Evolutionary conservation across 2,888 invertebrate genomes (phyloP).

Genomic region (Adelphocoris suturalis): DNA sequence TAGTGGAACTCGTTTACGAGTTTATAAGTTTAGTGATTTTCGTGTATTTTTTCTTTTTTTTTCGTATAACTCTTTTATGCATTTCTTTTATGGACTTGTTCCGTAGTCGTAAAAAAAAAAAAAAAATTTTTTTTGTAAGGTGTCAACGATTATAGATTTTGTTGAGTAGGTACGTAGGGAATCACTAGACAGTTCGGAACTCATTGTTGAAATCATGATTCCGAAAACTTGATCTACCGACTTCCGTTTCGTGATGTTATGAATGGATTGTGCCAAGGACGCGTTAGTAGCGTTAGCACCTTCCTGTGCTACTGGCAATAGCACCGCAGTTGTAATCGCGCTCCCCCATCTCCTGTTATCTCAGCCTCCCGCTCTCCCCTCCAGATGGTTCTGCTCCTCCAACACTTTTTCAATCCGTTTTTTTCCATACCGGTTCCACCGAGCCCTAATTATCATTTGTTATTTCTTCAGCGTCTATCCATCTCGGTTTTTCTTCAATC

Average conservation of each 20-base stretch:
- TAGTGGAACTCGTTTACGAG: no score
- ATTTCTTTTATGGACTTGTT: no score
- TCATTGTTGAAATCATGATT: no score
- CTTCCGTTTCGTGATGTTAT: not conserved
- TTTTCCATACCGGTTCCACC: constrained; percentile 29
- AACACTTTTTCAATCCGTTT: constrained; percentile 39
- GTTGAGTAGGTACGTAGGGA: no score
- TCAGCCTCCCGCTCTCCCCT: constrained; percentile 18
- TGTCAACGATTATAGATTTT: no score
- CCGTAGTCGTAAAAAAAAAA: no score
- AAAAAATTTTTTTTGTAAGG: no score
- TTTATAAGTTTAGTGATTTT: no score
- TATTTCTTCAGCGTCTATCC: constrained; percentile 70
- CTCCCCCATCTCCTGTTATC: constrained; percentile 12
- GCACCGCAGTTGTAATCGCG: constrained; percentile 35
- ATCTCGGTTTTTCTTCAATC: constrained; percentile 61
- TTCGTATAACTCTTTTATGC: no score
- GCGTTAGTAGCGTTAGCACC: not conserved
- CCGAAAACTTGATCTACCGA: no score
- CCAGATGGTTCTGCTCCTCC: constrained; percentile 50
- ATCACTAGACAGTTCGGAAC: no score
- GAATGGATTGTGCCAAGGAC: not conserved
- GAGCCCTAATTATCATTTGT: constrained; percentile 70
- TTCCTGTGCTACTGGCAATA: constrained; percentile 31
- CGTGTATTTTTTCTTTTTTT: no score